phyloP scores from a whole-genome alignment of 1,140 invertebrate species.

The Drosophila eugracilis region DNA sequence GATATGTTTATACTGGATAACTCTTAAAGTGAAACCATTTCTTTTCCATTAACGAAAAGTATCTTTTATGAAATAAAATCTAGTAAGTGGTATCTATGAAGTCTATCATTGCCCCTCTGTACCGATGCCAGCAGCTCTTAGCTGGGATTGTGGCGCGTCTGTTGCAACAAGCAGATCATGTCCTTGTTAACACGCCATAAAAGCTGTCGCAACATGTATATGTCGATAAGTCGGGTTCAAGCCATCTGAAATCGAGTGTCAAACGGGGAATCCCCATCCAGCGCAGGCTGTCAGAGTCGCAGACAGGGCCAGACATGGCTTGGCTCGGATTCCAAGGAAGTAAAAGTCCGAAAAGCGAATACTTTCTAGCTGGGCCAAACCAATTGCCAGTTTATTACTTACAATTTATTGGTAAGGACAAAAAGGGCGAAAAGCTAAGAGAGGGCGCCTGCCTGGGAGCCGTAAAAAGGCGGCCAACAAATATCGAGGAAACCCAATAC shows the following conservation, averaged over 20 bases:
- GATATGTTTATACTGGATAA: too few relatives aligned
- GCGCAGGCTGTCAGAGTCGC: constrained; percentile 34
- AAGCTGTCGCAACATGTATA: constrained; percentile 81
- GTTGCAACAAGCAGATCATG: constrained; percentile 70
- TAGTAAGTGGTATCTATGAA: neutral
- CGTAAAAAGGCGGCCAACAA: constrained; percentile 69
- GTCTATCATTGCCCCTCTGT: neutral
- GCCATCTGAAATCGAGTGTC: constrained; percentile 59
- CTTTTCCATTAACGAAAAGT: too few relatives aligned
- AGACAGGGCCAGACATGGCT: constrained; percentile 13
- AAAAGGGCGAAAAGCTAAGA: constrained; percentile 34
- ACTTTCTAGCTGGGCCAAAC: constrained; percentile 62
- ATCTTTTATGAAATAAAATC: too few relatives aligned
- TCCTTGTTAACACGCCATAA: constrained; percentile 83
- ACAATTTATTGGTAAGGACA: constrained; percentile 73
- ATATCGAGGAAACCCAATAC: constrained; percentile 69
- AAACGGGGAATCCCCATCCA: constrained; percentile 42
- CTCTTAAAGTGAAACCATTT: too few relatives aligned
- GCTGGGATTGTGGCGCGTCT: constrained; percentile 20
- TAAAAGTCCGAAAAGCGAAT: constrained; percentile 38
- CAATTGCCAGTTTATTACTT: constrained; percentile 80
- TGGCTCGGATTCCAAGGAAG: constrained; percentile 59
- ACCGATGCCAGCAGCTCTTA: neutral
- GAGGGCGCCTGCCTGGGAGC: constrained; percentile 26
- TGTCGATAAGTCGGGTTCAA: constrained; percentile 78